These are phyloP conservation scores for Nematolebias whitei DNA, from an alignment of 2,113 vertebrate genomes.

Conservation along the genomic window DNA sequence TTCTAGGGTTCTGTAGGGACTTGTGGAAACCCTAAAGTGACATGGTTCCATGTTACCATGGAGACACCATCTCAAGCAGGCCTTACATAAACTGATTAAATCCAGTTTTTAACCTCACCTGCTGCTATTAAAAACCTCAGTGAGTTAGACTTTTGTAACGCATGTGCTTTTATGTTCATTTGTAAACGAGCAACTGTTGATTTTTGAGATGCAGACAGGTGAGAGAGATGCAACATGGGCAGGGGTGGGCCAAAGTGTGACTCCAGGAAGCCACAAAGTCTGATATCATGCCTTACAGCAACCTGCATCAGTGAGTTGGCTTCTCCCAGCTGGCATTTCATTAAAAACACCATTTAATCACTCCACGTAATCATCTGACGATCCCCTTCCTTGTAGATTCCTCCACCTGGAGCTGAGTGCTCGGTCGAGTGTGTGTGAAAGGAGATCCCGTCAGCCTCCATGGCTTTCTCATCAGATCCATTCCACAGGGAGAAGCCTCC, in stretches of 20 bases:
- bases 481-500: slow-evolving; percentile 77
- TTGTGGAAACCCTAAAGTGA: slow-evolving; percentile 40
- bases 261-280: slow-evolving; percentile 32
- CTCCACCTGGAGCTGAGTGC: slow-evolving; percentile 58
- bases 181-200: too few relatives aligned
- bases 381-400: slow-evolving; percentile 32
- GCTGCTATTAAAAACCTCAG: not conserved
- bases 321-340: not conserved
- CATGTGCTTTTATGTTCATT: not conserved
- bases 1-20: slow-evolving; percentile 12
- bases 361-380: not conserved
- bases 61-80: too few relatives aligned
- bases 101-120: slow-evolving; percentile 34
- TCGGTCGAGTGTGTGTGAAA: slow-evolving; percentile 62
- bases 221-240: slow-evolving; percentile 71
- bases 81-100: slow-evolving; percentile 45
- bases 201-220: slow-evolving; percentile 45
- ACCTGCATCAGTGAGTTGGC: slow-evolving; percentile 48
- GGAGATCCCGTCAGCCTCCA: slow-evolving; percentile 65
- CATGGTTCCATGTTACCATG: slow-evolving; percentile 56
- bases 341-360: not conserved
- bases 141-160: not conserved
- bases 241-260: slow-evolving; percentile 54
- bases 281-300: slow-evolving; percentile 45
- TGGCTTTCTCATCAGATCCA: slow-evolving; percentile 85